phyloP scores from a whole-genome alignment of 2,113 vertebrate species.

The Hirundichthys speculiger region DNA sequence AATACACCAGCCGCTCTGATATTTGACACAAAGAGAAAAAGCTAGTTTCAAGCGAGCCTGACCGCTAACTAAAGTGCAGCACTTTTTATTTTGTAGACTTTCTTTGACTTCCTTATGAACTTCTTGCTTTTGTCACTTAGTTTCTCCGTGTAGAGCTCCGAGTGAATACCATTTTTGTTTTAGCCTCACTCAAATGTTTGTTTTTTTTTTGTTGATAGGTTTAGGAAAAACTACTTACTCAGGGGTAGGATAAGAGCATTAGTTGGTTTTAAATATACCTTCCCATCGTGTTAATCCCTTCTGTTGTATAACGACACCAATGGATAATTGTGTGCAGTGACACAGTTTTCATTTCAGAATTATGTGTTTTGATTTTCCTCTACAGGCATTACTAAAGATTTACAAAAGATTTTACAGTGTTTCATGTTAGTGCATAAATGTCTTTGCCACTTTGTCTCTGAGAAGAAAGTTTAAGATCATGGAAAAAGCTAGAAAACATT shows the following conservation, averaged over 20 bases:
- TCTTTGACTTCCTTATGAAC: neutral
- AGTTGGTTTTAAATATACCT: too few relatives aligned
- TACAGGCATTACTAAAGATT: too few relatives aligned
- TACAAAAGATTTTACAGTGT: too few relatives aligned
- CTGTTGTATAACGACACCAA: neutral
- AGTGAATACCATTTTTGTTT: neutral
- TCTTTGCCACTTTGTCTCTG: too few relatives aligned
- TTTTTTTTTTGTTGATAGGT: neutral
- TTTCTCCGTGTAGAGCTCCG: too few relatives aligned
- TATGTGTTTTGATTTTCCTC: neutral
- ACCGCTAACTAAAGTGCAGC: neutral
- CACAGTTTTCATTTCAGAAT: neutral
- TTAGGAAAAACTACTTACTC: neutral
- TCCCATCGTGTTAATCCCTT: neutral
- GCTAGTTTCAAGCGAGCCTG: neutral
- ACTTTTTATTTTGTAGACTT: neutral
- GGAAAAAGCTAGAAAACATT: too few relatives aligned
- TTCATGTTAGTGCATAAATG: too few relatives aligned
- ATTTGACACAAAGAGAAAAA: neutral
- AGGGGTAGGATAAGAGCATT: neutral
- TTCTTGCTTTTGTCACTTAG: neutral
- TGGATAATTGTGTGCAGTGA: neutral
- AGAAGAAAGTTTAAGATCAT: too few relatives aligned
- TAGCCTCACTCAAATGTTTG: neutral
- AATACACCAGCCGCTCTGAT: neutral